These are phyloP conservation scores for Trichomalopsis sarcophagae DNA, from an alignment of 1,140 invertebrate genomes.

Conservation along the genomic window DNA sequence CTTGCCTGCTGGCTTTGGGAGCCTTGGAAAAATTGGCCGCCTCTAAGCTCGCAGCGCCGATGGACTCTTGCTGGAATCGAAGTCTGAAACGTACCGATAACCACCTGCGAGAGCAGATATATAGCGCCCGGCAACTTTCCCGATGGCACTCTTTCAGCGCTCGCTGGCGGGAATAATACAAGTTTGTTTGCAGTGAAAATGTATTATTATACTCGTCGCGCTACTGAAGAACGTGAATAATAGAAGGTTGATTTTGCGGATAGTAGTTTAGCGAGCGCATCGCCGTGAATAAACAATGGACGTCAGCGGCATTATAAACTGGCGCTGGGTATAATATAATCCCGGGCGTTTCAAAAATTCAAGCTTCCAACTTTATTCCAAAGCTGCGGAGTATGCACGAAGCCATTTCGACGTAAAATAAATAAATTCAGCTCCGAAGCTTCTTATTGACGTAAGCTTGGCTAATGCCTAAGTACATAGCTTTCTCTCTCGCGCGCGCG, in stretches of 20 bases:
- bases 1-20: neutral
- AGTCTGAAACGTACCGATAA: conserved; percentile 49
- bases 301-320: too few species aligned
- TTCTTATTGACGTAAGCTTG: conserved; percentile 12
- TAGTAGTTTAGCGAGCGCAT: neutral
- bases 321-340: too few species aligned
- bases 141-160: too few species aligned
- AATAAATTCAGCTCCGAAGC: neutral
- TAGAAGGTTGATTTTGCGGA: neutral
- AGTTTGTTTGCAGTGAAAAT: neutral
- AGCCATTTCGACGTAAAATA: neutral
- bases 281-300: neutral
- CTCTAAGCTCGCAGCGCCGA: conserved; percentile 15
- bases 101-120: conserved; percentile 4
- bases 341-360: too few species aligned
- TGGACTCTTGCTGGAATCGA: conserved; percentile 28
- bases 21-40: conserved; percentile 42
- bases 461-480: conserved; percentile 34
- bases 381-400: too few species aligned
- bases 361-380: neutral
- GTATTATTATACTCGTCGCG: too few species aligned
- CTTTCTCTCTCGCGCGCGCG: neutral
- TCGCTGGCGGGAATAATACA: neutral
- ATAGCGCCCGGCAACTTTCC: neutral
- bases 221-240: neutral